phyloP scores from a whole-genome alignment of 2,113 vertebrate species.

The Burhinus oedicnemus region DNA sequence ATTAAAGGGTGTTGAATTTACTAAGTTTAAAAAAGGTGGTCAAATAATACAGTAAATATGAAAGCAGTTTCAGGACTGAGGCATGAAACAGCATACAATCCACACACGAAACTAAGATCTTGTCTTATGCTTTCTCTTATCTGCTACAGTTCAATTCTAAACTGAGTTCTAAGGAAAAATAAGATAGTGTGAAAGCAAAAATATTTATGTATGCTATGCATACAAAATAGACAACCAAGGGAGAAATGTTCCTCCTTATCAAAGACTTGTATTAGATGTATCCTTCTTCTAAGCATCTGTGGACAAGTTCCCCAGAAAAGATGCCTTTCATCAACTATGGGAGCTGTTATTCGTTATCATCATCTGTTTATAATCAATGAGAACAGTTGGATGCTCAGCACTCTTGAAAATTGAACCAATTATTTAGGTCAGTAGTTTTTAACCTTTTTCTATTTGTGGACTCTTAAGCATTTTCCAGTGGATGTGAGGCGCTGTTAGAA shows the following conservation, averaged over 20 bases:
- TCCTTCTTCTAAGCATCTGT: slow-evolving; percentile 43
- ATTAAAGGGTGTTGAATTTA: neutral
- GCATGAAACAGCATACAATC: neutral
- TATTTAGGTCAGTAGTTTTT: slow-evolving; percentile 70
- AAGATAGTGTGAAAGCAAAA: slow-evolving; percentile 43
- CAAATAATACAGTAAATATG: neutral
- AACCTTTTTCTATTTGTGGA: slow-evolving; percentile 62
- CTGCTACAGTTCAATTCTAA: slow-evolving; percentile 14
- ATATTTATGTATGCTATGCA: slow-evolving; percentile 17
- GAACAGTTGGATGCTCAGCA: slow-evolving; percentile 62
- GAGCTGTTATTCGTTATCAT: slow-evolving; percentile 69
- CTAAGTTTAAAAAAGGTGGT: neutral
- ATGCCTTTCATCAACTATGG: slow-evolving; percentile 55
- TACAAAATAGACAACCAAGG: slow-evolving; percentile 52
- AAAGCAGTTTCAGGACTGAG: slow-evolving; percentile 10
- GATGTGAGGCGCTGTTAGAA: neutral
- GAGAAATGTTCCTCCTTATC: slow-evolving; percentile 55
- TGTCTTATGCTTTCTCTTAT: slow-evolving; percentile 28
- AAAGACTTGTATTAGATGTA: slow-evolving; percentile 52
- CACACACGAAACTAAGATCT: slow-evolving; percentile 1
- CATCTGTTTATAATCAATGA: slow-evolving; percentile 69
- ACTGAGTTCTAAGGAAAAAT: slow-evolving; percentile 16
- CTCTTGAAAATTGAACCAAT: slow-evolving; percentile 69
- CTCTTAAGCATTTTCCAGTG: slow-evolving; percentile 53
- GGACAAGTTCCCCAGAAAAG: slow-evolving; percentile 55